A percentile compares a stretch with the other conserved stretches of the same genome.
Evolutionary conservation across 2,888 invertebrate species (phyloP).

Genomic region (Hydrotaea diabolus): DNA sequence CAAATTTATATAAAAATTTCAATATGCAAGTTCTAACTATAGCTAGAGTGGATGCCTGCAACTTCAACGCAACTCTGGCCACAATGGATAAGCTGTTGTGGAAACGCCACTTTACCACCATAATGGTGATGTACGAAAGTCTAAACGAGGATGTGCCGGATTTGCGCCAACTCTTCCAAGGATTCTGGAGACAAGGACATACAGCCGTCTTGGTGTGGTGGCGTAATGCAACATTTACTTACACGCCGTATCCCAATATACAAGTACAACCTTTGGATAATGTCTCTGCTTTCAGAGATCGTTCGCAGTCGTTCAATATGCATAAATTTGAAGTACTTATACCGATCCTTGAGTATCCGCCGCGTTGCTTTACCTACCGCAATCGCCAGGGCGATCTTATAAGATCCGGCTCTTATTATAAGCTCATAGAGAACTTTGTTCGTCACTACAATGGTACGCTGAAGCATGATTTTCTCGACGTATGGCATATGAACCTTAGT

Average conservation of each 20-base stretch:
- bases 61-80: neutral
- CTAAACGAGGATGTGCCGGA: neutral
- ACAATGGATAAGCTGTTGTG: constrained; percentile 37
- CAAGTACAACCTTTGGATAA: constrained; percentile 55
- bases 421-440: constrained; percentile 69
- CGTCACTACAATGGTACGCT: constrained; percentile 70
- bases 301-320: constrained; percentile 66
- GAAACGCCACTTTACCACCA: constrained; percentile 44
- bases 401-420: constrained; percentile 71
- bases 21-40: neutral
- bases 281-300: constrained; percentile 57
- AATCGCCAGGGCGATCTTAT: constrained; percentile 64
- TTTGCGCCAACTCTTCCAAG: constrained; percentile 52
- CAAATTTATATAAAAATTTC: neutral
- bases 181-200: constrained; percentile 69
- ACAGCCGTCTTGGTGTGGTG: constrained; percentile 59
- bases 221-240: constrained; percentile 66
- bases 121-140: constrained; percentile 16
- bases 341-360: constrained; percentile 33
- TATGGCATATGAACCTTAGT: neutral
- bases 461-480: neutral
- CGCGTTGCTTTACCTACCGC: constrained; percentile 55
- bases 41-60: neutral
- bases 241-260: constrained; percentile 70
- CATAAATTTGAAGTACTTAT: constrained; percentile 64